Percentiles rank a stretch among this genome's conserved stretches.
Evolutionary conservation across 2,797 vertebrate species (phyloP).

Genomic region (Acrocephalus scirpaceus): DNA sequence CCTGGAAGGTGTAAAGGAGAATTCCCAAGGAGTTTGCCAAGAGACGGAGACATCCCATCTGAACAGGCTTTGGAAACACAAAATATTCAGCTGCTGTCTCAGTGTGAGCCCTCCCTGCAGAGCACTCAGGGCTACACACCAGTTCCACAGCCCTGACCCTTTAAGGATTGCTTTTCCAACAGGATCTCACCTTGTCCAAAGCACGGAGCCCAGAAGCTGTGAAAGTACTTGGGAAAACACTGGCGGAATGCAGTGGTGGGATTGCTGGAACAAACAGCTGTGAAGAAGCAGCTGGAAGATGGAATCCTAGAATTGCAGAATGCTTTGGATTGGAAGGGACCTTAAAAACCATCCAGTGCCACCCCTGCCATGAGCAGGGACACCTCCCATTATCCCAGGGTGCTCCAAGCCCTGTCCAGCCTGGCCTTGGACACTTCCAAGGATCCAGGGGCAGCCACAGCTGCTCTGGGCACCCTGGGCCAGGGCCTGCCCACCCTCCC

Average conservation of each 20-base stretch:
- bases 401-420: rapidly evolving
- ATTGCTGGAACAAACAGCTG: rapidly evolving
- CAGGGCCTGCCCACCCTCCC: rapidly evolving
- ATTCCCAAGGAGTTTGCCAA: not conserved
- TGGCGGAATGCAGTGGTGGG: rapidly evolving
- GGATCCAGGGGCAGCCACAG: not conserved
- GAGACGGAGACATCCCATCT: not conserved
- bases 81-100: not conserved
- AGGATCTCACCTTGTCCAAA: not conserved
- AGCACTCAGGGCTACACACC: not conserved
- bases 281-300: not conserved
- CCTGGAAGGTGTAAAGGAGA: not conserved
- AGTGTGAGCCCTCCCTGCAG: not conserved
- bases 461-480: not conserved
- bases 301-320: not conserved
- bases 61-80: not conserved
- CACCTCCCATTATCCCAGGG: rapidly evolving
- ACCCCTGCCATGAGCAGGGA: not conserved
- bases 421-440: not conserved
- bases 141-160: not conserved
- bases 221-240: not conserved
- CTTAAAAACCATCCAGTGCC: rapidly evolving
- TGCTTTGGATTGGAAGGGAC: not conserved
- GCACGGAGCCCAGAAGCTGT: not conserved
- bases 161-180: not conserved